These are phyloP conservation scores for Steinernema feltiae DNA, from an alignment of 1,140 invertebrate genomes.

Conservation along the genomic window DNA sequence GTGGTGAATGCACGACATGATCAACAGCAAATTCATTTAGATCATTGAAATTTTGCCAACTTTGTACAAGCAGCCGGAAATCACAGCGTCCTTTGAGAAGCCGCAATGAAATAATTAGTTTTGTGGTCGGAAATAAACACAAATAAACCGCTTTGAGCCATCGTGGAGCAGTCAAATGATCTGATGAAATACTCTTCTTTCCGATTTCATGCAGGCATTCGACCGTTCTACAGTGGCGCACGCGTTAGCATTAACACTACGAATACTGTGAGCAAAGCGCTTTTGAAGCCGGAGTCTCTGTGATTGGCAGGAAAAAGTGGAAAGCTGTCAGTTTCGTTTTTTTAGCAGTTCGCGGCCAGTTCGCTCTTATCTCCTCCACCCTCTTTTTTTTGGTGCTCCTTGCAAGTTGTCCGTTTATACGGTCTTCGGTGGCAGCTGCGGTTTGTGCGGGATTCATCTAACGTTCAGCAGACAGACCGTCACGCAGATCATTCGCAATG, in stretches of 20 bases:
- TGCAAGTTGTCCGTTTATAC: no score
- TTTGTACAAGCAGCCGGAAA: conserved; percentile 8
- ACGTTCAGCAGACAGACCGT: no score
- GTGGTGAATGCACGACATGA: neutral
- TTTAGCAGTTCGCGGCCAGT: neutral
- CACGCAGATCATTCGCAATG: no score
- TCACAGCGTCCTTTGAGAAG: neutral
- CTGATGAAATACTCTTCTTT: neutral
- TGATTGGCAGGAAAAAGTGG: neutral
- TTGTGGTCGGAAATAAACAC: neutral
- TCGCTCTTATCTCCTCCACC: neutral
- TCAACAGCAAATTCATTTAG: neutral
- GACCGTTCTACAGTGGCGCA: neutral
- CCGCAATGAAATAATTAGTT: neutral
- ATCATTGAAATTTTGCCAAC: neutral
- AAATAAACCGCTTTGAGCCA: neutral
- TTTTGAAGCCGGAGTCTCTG: neutral
- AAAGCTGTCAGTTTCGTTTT: conserved; percentile 4
- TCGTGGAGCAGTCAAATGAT: neutral
- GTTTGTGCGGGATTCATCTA: no score
- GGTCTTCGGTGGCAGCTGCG: no score
- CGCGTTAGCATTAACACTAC: neutral
- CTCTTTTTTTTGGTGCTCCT: neutral
- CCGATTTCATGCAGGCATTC: neutral
- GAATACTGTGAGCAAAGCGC: neutral